Conservation (phyloP, 2,113 vertebrate species). For the Rhagologus leucostigma region DNA sequence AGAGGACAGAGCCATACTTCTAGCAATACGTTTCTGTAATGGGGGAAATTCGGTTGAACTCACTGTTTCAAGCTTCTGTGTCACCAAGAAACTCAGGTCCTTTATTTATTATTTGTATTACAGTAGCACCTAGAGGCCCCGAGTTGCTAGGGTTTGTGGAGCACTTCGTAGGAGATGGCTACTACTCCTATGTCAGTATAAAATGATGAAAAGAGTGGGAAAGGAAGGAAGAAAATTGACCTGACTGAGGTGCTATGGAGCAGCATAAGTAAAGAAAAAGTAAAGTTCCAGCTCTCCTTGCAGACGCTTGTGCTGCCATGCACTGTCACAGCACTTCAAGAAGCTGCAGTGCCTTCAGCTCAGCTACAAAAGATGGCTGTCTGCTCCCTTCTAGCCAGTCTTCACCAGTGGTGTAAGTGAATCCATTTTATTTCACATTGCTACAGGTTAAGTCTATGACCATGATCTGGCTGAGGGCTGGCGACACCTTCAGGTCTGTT, state of each 20-base stretch:
- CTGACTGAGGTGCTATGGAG: neutral
- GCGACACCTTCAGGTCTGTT: neutral
- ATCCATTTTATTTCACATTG: neutral
- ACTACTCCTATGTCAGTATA: neutral
- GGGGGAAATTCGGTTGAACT: neutral
- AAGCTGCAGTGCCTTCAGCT: neutral
- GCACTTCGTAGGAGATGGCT: neutral
- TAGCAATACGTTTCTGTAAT: accelerated
- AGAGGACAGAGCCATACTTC: neutral
- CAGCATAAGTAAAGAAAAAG: neutral
- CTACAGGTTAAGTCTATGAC: neutral
- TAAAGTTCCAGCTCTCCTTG: neutral
- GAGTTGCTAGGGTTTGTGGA: neutral
- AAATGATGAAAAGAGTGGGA: neutral
- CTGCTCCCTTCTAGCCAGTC: neutral
- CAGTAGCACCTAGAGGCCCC: constrained; percentile 35
- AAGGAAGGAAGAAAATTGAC: neutral
- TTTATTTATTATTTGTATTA: constrained; percentile 37
- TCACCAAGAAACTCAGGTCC: neutral
- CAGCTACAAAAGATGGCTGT: neutral
- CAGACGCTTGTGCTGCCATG: neutral
- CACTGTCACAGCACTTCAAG: neutral
- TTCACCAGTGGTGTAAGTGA: neutral
- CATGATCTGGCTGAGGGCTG: neutral
- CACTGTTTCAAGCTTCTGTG: neutral